Conservation (phyloP, 2,888 invertebrate species). For the Noctuana brunneofusca region DNA sequence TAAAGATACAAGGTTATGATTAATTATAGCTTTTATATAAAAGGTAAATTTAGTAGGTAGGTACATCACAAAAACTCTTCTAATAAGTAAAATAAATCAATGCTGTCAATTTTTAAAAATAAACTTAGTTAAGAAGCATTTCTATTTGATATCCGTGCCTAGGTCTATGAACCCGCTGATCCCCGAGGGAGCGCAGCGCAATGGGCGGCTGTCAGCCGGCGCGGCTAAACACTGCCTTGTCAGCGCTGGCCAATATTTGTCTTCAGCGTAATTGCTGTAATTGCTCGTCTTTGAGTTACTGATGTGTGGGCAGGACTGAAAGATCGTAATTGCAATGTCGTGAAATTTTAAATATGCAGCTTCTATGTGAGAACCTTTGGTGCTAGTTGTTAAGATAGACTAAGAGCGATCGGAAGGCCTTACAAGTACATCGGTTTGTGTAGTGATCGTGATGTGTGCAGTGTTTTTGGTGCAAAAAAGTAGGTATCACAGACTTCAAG, state of each 20-base stretch:
- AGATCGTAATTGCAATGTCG: conserved; percentile 12
- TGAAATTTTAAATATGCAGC: conserved; percentile 9
- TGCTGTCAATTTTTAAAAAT: no score
- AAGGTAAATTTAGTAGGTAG: no score
- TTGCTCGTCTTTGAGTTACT: conserved; percentile 41
- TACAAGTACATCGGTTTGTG: no score
- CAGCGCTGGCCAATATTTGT: conserved; percentile 72
- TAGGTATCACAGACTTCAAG: no score
- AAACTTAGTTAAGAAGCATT: conserved; percentile 5
- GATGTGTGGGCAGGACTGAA: conserved; percentile 12
- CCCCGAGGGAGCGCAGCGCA: conserved; percentile 60
- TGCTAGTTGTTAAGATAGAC: background rate
- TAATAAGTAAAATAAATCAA: no score
- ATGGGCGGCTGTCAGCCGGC: conserved; percentile 70
- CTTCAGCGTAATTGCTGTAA: conserved; percentile 73
- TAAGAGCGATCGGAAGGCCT: no score
- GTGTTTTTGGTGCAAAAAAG: no score
- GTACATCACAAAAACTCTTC: no score
- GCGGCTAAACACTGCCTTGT: conserved; percentile 68
- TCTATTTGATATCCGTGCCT: background rate
- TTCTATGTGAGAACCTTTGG: background rate
- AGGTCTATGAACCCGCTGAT: conserved; percentile 40
- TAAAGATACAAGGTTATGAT: no score
- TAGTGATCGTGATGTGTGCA: no score
- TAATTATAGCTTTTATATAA: no score